Evolutionary conservation across 2,797 vertebrate species (phyloP).

Genomic region (Oreortyx pictus): DNA sequence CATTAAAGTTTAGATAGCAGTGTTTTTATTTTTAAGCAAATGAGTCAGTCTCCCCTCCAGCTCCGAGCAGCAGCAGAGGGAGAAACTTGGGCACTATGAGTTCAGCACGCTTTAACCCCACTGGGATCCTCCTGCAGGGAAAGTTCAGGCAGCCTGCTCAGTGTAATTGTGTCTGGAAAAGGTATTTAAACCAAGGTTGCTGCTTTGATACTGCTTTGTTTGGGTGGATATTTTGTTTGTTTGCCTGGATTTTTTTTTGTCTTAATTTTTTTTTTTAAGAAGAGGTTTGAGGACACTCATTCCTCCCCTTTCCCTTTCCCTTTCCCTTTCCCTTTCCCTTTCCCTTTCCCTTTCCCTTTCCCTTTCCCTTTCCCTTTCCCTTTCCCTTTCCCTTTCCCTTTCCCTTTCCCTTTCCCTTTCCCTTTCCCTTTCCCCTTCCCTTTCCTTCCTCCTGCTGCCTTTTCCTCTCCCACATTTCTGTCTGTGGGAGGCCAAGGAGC

Average conservation of each 20-base stretch:
- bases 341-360: too few relatives aligned
- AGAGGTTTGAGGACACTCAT: neutral
- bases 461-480: neutral
- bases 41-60: conserved; percentile 69
- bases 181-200: conserved; percentile 14
- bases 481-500: neutral
- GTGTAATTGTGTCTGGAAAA: conserved; percentile 28
- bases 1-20: conserved; percentile 70
- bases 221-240: neutral
- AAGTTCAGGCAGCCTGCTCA: neutral
- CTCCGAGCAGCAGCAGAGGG: conserved; percentile 43
- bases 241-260: neutral
- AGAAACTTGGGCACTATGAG: conserved; percentile 14
- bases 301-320: neutral
- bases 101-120: conserved; percentile 45
- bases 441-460: neutral
- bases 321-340: too few relatives aligned
- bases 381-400: too few relatives aligned
- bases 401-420: neutral
- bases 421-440: neutral
- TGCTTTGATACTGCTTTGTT: neutral
- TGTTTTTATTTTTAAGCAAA: conserved; percentile 81
- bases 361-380: too few relatives aligned
- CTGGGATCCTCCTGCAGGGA: neutral
- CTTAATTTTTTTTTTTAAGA: neutral